phyloP scores from a whole-genome alignment of 2,113 vertebrate genomes.

The western clawed frog (Xenopus tropicalis) region UCB_Xtro_10.0 CM004447.2:11726501-11727000 shows the following conservation, averaged over 20 bases:
- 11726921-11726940: conserved; percentile 43
- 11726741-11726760: conserved; percentile 15
- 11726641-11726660: too few species aligned
- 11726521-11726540: too few species aligned
- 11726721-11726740: neutral
- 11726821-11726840: conserved; percentile 30
- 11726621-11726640: too few species aligned
- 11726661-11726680: too few species aligned
- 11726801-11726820: conserved; percentile 23
- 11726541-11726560: too few species aligned
- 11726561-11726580: too few species aligned
- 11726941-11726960: conserved; percentile 45
- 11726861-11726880: conserved; percentile 8
- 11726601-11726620: too few species aligned
- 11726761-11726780: conserved; percentile 7
- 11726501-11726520: too few species aligned
- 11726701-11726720: too few species aligned
- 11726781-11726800: conserved; percentile 19
- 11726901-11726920: conserved; percentile 14
- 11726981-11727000: conserved; percentile 55
- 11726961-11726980: conserved; percentile 50
- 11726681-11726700: too few species aligned
- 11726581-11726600: too few species aligned
- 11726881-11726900: conserved; percentile 39
- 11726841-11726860: conserved; percentile 27